These are phyloP conservation scores for Charina bottae DNA, from an alignment of 2,113 vertebrate genomes.

Conservation along the genomic window DNA sequence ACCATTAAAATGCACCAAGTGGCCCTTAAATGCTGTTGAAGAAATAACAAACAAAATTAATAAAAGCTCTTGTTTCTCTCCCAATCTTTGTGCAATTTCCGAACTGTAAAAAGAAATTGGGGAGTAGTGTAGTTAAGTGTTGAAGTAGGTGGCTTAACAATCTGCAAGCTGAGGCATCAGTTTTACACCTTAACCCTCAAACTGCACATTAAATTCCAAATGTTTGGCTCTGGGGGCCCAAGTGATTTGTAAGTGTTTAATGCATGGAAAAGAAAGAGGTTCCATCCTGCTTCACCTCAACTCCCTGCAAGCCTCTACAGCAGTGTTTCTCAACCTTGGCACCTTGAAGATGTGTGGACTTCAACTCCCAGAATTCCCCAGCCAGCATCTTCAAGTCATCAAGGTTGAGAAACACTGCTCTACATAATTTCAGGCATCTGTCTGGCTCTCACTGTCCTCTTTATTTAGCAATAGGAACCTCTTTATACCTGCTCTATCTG, in stretches of 20 bases:
- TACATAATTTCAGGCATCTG: background rate
- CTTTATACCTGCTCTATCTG: background rate
- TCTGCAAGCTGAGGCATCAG: background rate
- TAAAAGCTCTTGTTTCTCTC: background rate
- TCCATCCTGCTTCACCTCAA: background rate
- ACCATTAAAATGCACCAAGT: background rate
- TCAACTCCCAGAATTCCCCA: too few species aligned
- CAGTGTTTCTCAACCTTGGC: too few species aligned
- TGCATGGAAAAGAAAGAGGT: background rate
- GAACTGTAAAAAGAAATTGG: background rate
- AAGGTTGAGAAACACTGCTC: too few species aligned
- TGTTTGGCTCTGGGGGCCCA: background rate
- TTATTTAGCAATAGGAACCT: background rate
- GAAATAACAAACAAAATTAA: background rate
- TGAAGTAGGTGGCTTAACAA: background rate
- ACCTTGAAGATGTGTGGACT: too few species aligned
- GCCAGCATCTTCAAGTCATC: too few species aligned
- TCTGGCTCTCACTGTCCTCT: background rate
- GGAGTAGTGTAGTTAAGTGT: background rate
- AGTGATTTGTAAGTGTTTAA: background rate
- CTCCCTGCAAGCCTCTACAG: background rate
- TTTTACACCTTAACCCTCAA: background rate
- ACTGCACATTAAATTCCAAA: background rate
- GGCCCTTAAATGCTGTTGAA: background rate
- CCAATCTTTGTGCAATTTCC: background rate